These are phyloP conservation scores for Eurystomus glaucurus DNA, from an alignment of 2,797 vertebrate species.

Conservation along the genomic window DNA sequence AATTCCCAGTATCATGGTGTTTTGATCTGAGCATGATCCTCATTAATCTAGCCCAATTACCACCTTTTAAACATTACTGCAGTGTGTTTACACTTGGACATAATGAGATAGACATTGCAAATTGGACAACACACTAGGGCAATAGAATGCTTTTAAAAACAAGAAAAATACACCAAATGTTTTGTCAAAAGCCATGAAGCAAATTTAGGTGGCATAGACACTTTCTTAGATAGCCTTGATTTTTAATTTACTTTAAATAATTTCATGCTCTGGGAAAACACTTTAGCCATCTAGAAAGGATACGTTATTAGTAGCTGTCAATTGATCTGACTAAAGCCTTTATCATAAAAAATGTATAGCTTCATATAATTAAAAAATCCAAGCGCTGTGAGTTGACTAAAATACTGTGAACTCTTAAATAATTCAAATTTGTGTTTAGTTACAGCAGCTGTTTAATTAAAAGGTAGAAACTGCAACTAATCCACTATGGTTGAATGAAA, in stretches of 20 bases:
- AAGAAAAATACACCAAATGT: neutral
- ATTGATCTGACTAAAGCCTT: slow-evolving; percentile 78
- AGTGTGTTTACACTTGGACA: slow-evolving; percentile 29
- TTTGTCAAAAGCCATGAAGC: slow-evolving; percentile 27
- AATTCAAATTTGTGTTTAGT: slow-evolving; percentile 85
- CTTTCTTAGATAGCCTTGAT: slow-evolving; percentile 44
- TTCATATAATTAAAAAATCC: slow-evolving; percentile 83
- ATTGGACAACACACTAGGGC: neutral
- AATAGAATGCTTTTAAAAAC: neutral
- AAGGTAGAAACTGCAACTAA: slow-evolving; percentile 88
- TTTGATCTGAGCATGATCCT: neutral
- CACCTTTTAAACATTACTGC: neutral
- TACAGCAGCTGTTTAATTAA: slow-evolving; percentile 87
- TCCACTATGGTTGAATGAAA: slow-evolving; percentile 84
- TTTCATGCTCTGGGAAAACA: slow-evolving; percentile 65
- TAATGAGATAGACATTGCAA: slow-evolving; percentile 7
- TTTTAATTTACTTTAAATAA: slow-evolving; percentile 74
- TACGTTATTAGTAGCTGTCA: slow-evolving; percentile 70
- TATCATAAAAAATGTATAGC: slow-evolving; percentile 83
- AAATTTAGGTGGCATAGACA: slow-evolving; percentile 35
- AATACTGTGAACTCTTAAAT: slow-evolving; percentile 84
- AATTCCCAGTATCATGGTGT: neutral
- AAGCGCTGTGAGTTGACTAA: slow-evolving; percentile 74
- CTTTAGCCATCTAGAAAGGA: slow-evolving; percentile 69
- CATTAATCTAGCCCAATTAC: slow-evolving; percentile 6